These are phyloP conservation scores for Ceratosolen solmsi DNA, from an alignment of 1,140 invertebrate species.

Conservation along the genomic window DNA sequence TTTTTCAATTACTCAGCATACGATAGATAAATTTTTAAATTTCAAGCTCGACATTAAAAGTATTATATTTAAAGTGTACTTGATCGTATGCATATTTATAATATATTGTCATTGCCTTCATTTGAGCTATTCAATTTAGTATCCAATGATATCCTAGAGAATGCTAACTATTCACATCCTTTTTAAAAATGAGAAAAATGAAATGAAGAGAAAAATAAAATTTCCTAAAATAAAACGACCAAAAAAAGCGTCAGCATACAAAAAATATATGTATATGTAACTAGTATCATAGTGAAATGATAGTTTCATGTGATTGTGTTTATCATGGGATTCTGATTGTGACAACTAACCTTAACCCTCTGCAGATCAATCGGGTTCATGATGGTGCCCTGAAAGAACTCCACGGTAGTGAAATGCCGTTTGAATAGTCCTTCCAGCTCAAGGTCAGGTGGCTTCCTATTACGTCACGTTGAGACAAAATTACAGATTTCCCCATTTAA, in stretches of 20 bases:
- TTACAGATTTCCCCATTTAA: slow-evolving; percentile 63
- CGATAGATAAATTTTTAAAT: no score
- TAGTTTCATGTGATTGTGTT: slow-evolving; percentile 56
- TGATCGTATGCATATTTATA: no score
- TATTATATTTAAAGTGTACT: no score
- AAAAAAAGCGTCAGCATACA: no score
- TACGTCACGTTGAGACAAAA: slow-evolving; percentile 63
- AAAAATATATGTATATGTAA: not conserved
- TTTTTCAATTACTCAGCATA: no score
- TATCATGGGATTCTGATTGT: slow-evolving; percentile 25
- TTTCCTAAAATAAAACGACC: no score
- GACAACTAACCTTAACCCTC: slow-evolving; percentile 94
- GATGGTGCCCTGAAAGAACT: slow-evolving; percentile 99
- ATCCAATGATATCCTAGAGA: no score
- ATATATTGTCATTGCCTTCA: no score
- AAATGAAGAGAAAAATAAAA: no score
- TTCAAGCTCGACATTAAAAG: no score
- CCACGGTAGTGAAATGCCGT: slow-evolving; percentile 99
- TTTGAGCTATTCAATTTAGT: no score
- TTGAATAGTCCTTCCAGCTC: slow-evolving; percentile 99
- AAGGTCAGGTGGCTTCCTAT: slow-evolving; percentile 93
- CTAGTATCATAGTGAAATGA: slow-evolving; percentile 17
- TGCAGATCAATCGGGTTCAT: slow-evolving; percentile 99
- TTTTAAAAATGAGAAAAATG: not conserved
- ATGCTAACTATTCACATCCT: not conserved